Base-by-base conservation (phyloP, 2,888 invertebrate species). In the Herminia tarsipennalis region DNA sequence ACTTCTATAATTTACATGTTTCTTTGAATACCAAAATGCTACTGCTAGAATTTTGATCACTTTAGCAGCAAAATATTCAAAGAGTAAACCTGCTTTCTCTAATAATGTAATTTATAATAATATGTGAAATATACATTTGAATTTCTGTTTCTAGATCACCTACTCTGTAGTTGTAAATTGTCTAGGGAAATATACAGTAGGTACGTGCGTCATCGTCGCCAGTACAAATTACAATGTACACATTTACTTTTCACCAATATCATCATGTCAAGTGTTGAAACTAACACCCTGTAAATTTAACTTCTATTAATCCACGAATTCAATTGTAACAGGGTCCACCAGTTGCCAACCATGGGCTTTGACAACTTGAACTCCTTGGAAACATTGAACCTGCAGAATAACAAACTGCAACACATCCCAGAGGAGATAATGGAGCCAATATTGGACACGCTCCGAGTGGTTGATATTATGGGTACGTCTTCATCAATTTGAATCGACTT, bases 371-470 rank as follows among this genome's bases (percentile, higher is more conserved):
- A 97, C 84, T 97, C 97, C 1, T 86, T 98, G 86, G 97, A 98
- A 91, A 96, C 96, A 5, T 83, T 98, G 32, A 97, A 95, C 79
- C 91, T 98, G 45, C 96, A 97, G 81, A 97, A 97, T 81, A 98
- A 98, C 86, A 96, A 96, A 80, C 86, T 98, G 58, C 93, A 93
- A 60, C 95, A 95, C 62, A 95, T 98, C 61, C 94, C 96, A 0
- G 96, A 97, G 75, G 97, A 97, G 76, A 95, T 97, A 34, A 97
- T 97, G 94, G 97, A 97, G 76, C 96, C 96, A 9, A 94, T 98
- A 50, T 93, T 97, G 66, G 97, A 98, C 78, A 97, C 97, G 0
- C 92, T 98, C 6, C 93, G 95, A 65, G 95, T 96, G 50, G 95
- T 98, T 60, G 98, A 98, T 84, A 95, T 98, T 58, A 97, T 96